Evolutionary conservation across 2,113 vertebrate genomes (phyloP).

Genomic region (Xenopus laevis): DNA sequence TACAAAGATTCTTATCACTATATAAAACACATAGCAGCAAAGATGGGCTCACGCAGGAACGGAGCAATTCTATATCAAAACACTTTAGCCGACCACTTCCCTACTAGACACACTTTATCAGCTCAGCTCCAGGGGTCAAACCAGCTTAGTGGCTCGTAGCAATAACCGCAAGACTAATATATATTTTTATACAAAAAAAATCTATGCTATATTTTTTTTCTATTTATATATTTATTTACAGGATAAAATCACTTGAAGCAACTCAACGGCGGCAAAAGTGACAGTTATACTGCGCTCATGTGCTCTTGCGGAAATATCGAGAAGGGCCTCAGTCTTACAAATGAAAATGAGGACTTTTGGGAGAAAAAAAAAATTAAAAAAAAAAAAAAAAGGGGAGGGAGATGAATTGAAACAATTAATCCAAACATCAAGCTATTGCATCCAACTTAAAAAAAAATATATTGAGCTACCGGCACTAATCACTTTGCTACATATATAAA

Average conservation of each 20-base stretch:
- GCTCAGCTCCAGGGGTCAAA: too few relatives aligned
- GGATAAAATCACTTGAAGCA: constrained; percentile 20
- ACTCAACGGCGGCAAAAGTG: constrained; percentile 6
- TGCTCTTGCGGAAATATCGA: constrained; percentile 51
- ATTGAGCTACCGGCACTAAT: constrained; percentile 66
- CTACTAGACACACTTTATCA: too few relatives aligned
- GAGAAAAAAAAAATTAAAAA: neutral
- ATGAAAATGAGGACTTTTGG: constrained; percentile 35
- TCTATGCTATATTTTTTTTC: constrained; percentile 38
- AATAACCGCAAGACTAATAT: constrained; percentile 19
- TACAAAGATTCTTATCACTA: too few relatives aligned
- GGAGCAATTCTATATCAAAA: too few relatives aligned
- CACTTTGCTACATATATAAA: constrained; percentile 86
- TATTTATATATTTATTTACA: constrained; percentile 46
- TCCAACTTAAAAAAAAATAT: constrained; percentile 72
- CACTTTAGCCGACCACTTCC: too few relatives aligned
- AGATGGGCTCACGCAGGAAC: too few relatives aligned
- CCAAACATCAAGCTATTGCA: constrained; percentile 76
- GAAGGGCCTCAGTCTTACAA: constrained; percentile 48
- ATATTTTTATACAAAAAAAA: constrained; percentile 39
- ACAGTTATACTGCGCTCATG: constrained; percentile 21
- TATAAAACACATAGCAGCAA: too few relatives aligned
- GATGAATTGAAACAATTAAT: constrained; percentile 60
- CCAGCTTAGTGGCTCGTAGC: neutral
- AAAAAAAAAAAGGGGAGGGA: constrained; percentile 46